Conservation (phyloP, 2,888 invertebrate species). For the Idaea aversata region DNA sequence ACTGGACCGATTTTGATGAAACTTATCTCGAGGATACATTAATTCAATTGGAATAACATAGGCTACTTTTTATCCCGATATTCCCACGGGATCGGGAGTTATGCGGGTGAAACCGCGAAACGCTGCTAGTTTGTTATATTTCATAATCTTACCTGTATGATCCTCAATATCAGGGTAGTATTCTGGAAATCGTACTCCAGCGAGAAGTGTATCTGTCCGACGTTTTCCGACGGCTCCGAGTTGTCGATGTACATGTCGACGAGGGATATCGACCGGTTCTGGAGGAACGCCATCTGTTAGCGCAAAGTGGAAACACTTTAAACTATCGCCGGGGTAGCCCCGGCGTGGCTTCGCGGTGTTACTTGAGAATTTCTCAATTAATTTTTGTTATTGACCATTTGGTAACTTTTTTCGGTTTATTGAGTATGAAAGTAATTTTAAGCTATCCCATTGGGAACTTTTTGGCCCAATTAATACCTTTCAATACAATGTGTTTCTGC, state of each 20-base stretch:
- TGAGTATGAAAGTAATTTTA: too few relatives aligned
- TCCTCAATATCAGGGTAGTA: slow-evolving; percentile 93
- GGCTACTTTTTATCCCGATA: too few relatives aligned
- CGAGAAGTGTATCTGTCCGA: slow-evolving; percentile 96
- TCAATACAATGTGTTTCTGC: too few relatives aligned
- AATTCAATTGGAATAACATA: too few relatives aligned
- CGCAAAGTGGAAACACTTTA: slow-evolving; percentile 60
- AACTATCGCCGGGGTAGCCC: slow-evolving; percentile 22
- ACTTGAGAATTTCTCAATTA: slow-evolving; percentile 11
- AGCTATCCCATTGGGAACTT: too few relatives aligned
- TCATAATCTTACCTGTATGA: slow-evolving; percentile 86
- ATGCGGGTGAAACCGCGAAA: neutral
- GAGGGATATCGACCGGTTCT: slow-evolving; percentile 94
- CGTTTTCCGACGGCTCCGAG: slow-evolving; percentile 95
- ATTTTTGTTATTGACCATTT: neutral
- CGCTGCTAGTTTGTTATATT: neutral
- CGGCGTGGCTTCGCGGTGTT: neutral
- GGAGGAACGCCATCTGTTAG: slow-evolving; percentile 85
- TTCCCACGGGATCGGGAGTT: too few relatives aligned
- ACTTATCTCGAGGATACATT: too few relatives aligned
- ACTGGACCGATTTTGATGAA: too few relatives aligned
- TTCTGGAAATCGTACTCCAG: slow-evolving; percentile 96
- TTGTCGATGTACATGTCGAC: slow-evolving; percentile 98
- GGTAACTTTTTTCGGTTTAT: neutral
- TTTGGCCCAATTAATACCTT: too few relatives aligned